phyloP scores from a whole-genome alignment of 92 coral and sea anemone species.

The Epizoanthus ramosus region DNA sequence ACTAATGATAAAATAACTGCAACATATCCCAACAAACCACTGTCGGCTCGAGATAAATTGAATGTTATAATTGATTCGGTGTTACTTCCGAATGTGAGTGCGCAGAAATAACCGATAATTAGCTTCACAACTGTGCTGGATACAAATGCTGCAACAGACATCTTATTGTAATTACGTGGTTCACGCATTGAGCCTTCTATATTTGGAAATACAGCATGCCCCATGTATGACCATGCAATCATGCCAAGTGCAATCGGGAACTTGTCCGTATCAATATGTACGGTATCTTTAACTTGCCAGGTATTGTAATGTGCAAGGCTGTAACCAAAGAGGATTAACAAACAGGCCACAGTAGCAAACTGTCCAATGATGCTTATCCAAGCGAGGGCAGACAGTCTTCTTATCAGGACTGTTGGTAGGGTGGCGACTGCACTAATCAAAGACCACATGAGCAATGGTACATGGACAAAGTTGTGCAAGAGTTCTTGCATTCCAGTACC shows the following conservation, averaged over 20 bases:
- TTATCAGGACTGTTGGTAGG: slow-evolving; percentile 66
- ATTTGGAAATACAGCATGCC: slow-evolving; percentile 85
- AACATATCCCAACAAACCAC: slow-evolving; percentile 56
- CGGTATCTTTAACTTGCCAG: slow-evolving; percentile 64
- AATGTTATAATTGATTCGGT: slow-evolving; percentile 66
- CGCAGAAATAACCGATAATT: slow-evolving; percentile 67
- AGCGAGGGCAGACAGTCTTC: slow-evolving; percentile 67
- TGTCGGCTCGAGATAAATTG: slow-evolving; percentile 61
- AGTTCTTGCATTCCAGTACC: slow-evolving; percentile 64
- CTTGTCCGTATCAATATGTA: slow-evolving; percentile 51
- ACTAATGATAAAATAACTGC: slow-evolving; percentile 59
- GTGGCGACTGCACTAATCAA: slow-evolving; percentile 58
- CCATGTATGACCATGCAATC: slow-evolving; percentile 71
- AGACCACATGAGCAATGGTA: slow-evolving; percentile 61
- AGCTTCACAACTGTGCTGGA: slow-evolving; percentile 64
- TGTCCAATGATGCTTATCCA: slow-evolving; percentile 85
- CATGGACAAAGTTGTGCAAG: slow-evolving; percentile 30
- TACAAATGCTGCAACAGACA: slow-evolving; percentile 66
- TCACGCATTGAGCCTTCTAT: slow-evolving; percentile 83
- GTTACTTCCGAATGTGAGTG: slow-evolving; percentile 61
- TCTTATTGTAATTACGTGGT: slow-evolving; percentile 71
- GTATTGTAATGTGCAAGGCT: slow-evolving; percentile 56
- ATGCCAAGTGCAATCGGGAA: slow-evolving; percentile 82
- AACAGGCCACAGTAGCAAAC: slow-evolving; percentile 57
- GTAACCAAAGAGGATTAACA: slow-evolving; percentile 64